Conservation (phyloP, 2,113 vertebrate genomes). For the Rattus rattus region DNA sequence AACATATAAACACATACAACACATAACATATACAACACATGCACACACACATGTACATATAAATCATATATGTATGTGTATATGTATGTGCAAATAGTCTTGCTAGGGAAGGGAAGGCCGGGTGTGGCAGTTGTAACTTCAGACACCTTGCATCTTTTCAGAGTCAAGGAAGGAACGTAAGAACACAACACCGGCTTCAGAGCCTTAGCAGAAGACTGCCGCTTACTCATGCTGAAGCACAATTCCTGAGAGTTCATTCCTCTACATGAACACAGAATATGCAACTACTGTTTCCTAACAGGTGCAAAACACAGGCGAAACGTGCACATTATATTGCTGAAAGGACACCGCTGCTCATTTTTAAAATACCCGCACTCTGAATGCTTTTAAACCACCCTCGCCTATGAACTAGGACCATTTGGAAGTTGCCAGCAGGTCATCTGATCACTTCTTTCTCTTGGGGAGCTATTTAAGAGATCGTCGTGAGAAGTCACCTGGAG, state of each 20-base stretch:
- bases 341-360: background rate
- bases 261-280: background rate
- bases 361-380: background rate
- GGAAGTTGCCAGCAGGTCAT: background rate
- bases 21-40: background rate
- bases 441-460: background rate
- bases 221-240: background rate
- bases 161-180: background rate
- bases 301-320: background rate
- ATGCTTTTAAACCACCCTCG: background rate
- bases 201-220: background rate
- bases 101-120: background rate
- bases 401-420: slow-evolving; percentile 32
- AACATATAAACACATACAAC: background rate
- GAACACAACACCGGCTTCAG: background rate
- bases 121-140: background rate
- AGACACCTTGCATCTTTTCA: background rate
- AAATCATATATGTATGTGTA: no score
- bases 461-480: background rate
- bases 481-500: background rate
- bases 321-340: background rate
- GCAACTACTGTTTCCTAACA: background rate
- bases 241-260: background rate
- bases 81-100: background rate
- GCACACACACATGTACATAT: no score